These are phyloP conservation scores for Goniozus legneri DNA, from an alignment of 1,140 invertebrate species.

Conservation along the genomic window DNA sequence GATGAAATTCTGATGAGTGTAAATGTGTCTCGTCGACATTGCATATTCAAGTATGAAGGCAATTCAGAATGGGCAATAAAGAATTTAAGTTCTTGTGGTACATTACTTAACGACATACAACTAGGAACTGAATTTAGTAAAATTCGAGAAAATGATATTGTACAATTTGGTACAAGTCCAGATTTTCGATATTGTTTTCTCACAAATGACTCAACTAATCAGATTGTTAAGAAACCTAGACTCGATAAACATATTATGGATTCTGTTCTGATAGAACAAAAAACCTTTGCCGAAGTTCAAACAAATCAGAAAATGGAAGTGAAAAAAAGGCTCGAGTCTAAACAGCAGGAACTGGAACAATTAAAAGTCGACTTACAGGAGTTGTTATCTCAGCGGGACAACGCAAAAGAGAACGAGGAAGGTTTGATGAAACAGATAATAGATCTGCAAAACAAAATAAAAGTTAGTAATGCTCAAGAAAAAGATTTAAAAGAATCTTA, in stretches of 20 bases:
- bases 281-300: conserved; percentile 54
- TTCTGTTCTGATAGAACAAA: conserved; percentile 49
- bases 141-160: conserved; percentile 48
- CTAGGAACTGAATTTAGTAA: conserved; percentile 34
- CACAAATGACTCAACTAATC: conserved; percentile 18
- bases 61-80: conserved; percentile 40
- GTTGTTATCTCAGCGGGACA: conserved; percentile 42
- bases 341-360: conserved; percentile 53
- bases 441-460: conserved; percentile 50
- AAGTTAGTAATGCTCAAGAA: conserved; percentile 49
- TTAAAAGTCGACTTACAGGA: conserved; percentile 50
- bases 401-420: conserved; percentile 43
- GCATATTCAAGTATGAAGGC: conserved; percentile 43
- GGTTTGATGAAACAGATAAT: conserved; percentile 44
- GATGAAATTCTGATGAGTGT: conserved; percentile 49
- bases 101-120: conserved; percentile 49
- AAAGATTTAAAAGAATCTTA: conserved; percentile 50
- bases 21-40: conserved; percentile 57
- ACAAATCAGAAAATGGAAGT: conserved; percentile 48
- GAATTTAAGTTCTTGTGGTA: conserved; percentile 54
- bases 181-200: conserved; percentile 53
- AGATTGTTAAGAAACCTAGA: conserved; percentile 43
- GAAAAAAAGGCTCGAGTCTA: conserved; percentile 43
- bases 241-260: conserved; percentile 36
- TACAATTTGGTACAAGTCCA: conserved; percentile 48